A percentile compares a stretch with the other conserved stretches of the same genome.
Evolutionary conservation across 1,140 invertebrate species (phyloP).

Genomic region (Zaprionus camerounensis): DNA sequence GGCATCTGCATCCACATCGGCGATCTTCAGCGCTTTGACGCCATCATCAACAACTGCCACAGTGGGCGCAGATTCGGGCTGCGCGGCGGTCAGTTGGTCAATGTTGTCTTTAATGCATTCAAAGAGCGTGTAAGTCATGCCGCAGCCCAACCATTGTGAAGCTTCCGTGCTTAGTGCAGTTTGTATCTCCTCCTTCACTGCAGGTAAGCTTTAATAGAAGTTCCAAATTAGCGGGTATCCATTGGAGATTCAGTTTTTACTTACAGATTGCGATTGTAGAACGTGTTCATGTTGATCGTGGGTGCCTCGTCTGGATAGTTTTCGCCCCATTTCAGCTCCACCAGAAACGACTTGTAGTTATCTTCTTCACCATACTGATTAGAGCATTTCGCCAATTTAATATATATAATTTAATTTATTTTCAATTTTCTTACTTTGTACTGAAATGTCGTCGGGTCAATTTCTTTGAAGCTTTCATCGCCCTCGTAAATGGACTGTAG

Average conservation of each 20-base stretch:
- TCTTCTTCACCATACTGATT: slow-evolving; percentile 93
- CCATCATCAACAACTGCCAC: slow-evolving; percentile 57
- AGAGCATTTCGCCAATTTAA: slow-evolving; percentile 62
- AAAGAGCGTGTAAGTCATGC: slow-evolving; percentile 97
- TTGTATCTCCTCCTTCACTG: slow-evolving; percentile 90
- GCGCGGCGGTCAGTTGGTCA: slow-evolving; percentile 88
- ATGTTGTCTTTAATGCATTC: slow-evolving; percentile 95
- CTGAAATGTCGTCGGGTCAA: slow-evolving; percentile 91
- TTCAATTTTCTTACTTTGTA: slow-evolving; percentile 90
- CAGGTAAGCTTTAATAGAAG: slow-evolving; percentile 86
- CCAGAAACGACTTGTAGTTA: slow-evolving; percentile 91
- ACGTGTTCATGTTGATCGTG: slow-evolving; percentile 93
- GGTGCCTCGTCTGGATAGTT: slow-evolving; percentile 94
- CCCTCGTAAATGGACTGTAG: slow-evolving; percentile 97
- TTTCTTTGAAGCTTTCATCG: slow-evolving; percentile 93
- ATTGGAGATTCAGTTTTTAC: slow-evolving; percentile 77
- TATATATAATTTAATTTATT: background rate
- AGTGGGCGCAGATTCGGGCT: slow-evolving; percentile 86
- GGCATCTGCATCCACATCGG: slow-evolving; percentile 70
- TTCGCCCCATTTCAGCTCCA: slow-evolving; percentile 94
- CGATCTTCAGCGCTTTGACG: slow-evolving; percentile 71
- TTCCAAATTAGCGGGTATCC: background rate
- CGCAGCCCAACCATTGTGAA: slow-evolving; percentile 92
- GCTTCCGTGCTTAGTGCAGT: slow-evolving; percentile 89
- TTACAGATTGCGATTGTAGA: slow-evolving; percentile 97